These are phyloP conservation scores for Drosophila malerkotliana DNA, from an alignment of 1,140 invertebrate species.

Conservation along the genomic window DNA sequence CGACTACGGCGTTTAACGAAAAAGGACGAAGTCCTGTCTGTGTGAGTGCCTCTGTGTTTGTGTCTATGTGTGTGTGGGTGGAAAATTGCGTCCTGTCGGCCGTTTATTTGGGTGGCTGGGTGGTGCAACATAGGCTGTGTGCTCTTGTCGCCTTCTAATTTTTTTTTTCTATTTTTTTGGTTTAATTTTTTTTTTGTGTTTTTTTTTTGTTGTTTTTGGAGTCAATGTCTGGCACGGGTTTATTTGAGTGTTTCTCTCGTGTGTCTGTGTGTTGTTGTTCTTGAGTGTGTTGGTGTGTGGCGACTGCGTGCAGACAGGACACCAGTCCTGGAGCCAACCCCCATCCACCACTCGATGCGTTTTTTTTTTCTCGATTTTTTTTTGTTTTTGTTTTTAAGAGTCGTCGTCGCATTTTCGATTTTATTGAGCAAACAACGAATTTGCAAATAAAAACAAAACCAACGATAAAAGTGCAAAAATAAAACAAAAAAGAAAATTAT, in stretches of 20 bases:
- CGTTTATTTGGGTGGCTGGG: constrained; percentile 12
- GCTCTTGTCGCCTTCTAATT: constrained; percentile 41
- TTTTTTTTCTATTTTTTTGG: constrained; percentile 29
- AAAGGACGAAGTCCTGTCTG: constrained; percentile 35
- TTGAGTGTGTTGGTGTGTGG: constrained; percentile 51
- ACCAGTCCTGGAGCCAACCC: constrained; percentile 28
- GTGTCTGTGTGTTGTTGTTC: constrained; percentile 22
- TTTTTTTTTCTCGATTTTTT: constrained; percentile 7
- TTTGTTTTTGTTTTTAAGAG: constrained; percentile 1
- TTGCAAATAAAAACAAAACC: constrained; percentile 81
- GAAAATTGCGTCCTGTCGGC: constrained; percentile 50
- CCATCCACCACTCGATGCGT: neutral
- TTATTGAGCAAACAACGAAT: constrained; percentile 84
- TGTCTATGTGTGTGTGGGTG: constrained; percentile 27
- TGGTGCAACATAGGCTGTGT: constrained; percentile 30
- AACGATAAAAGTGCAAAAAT: constrained; percentile 74
- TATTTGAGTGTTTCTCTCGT: constrained; percentile 56
- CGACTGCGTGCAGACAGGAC: constrained; percentile 67
- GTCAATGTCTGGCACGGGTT: constrained; percentile 71
- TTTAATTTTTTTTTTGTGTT: constrained; percentile 6
- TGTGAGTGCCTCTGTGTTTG: neutral
- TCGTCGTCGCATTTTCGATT: constrained; percentile 75
- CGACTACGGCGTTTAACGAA: constrained; percentile 36
- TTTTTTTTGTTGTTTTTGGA: constrained; percentile 54
- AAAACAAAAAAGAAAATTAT: constrained; percentile 34